Conservation (phyloP, 2,797 vertebrate genomes). For the Squalus acanthias region DNA sequence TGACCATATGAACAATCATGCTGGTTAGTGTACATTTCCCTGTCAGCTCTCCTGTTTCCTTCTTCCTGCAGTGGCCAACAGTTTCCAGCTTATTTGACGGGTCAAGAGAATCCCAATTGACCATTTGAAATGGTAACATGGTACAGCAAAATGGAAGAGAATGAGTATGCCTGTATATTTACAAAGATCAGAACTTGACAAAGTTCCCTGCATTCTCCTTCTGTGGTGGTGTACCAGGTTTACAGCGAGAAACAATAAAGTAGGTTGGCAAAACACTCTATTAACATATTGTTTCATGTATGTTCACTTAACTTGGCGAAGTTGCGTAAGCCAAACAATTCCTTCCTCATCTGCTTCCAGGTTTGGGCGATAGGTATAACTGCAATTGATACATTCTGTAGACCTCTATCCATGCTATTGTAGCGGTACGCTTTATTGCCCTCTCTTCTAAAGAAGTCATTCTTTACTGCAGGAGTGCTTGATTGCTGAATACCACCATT, state of each 20-base stretch:
- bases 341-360: neutral
- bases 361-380: neutral
- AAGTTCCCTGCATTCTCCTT: neutral
- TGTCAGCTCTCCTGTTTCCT: neutral
- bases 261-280: neutral
- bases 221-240: neutral
- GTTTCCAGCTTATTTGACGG: neutral
- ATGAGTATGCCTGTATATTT: neutral
- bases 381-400: neutral
- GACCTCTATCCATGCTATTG: neutral
- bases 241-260: neutral
- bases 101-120: neutral
- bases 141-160: neutral
- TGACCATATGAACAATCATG: neutral
- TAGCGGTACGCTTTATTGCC: neutral
- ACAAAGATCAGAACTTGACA: neutral
- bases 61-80: neutral
- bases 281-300: neutral
- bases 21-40: neutral
- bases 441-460: neutral
- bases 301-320: neutral
- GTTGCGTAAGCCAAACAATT: neutral
- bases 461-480: neutral
- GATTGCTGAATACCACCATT: neutral
- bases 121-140: neutral